Base-by-base conservation (phyloP, 2,888 invertebrate genomes). In the Drosophila multiciliata region DNA sequence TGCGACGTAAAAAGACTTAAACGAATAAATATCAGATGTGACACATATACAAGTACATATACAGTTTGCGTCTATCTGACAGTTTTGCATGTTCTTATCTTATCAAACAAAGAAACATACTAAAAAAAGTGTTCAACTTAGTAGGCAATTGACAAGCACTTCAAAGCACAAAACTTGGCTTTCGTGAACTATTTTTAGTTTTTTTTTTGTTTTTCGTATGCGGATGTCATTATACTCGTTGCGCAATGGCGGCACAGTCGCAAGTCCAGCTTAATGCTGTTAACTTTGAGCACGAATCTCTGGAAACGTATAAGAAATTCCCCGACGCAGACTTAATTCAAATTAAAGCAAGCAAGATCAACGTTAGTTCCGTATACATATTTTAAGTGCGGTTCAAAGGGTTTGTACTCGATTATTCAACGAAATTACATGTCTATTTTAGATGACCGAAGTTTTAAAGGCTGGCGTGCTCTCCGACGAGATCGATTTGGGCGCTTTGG, bases 401-500 rank as follows among this genome's bases (percentile, higher is more conserved):
- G 32, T 42, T 9, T 20, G 12, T n/a, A 12, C 9, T 17, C 49
- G 9, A 55, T 38, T 26, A 17, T 5, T 9, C 53, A 48, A 49
- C 17, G 7, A 5, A n/a, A 42, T 40, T 20, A 23, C 1, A 66
- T 49, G 57, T 73, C 20, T 67, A 42, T 80, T 78, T 40, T 73
- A 95, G 94, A 97, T 97, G 96, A 96, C 96, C 38, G 97, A 97
- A 92, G 97, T 97, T 36, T 93, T 97, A 74, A 97, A 97, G 93
- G 97, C 97, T 69, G 97, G 97, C 49, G 97, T 97, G 68, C 94
- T 97, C 67, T 97, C 97, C 8, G 97, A 97, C 91, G 97, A 97
- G 93, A 95, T 97, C 67, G 97, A 97, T 93, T 94, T 97, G 67
- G 96, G 97, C 17, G 96, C 97, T 9, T 93, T 97, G 82, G 97